Conservation (phyloP, 2,113 vertebrate species). For the Oxyura jamaicensis region DNA sequence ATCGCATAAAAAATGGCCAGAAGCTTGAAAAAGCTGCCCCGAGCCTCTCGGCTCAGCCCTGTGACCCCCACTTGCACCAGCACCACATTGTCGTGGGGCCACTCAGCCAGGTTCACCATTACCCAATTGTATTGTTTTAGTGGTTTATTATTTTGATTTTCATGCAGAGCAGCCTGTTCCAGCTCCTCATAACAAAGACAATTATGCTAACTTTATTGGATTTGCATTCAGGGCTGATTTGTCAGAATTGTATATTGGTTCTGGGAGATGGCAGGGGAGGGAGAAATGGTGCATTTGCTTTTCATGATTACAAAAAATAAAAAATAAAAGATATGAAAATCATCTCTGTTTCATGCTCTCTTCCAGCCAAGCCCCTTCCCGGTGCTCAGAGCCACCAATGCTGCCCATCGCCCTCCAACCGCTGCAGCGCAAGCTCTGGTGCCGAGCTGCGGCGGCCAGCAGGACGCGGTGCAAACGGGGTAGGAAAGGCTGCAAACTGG, state of each 20-base stretch:
- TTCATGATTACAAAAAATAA: background rate
- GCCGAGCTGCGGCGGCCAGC: background rate
- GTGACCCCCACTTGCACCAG: background rate
- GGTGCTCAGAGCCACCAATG: background rate
- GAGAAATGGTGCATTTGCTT: slow-evolving; percentile 30
- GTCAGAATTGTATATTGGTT: slow-evolving; percentile 60
- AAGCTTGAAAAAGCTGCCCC: background rate
- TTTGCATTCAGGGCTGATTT: slow-evolving; percentile 67
- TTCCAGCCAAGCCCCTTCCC: background rate
- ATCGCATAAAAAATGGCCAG: background rate
- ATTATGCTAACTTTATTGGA: slow-evolving; percentile 69
- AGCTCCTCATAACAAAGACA: slow-evolving; percentile 56
- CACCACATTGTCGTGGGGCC: background rate
- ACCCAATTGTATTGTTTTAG: background rate
- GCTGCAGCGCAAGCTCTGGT: background rate
- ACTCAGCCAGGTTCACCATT: background rate
- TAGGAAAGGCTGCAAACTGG: background rate
- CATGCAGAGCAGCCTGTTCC: slow-evolving; percentile 54
- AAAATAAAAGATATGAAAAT: background rate
- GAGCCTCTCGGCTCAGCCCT: background rate
- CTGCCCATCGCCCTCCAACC: background rate
- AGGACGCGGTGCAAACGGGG: background rate
- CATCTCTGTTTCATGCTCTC: background rate
- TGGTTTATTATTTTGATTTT: slow-evolving; percentile 43
- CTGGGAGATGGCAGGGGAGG: slow-evolving; percentile 31